A percentile compares a stretch with the other conserved stretches of the same genome.
Conservation (phyloP, 2,888 invertebrate genomes). For the Oscheius onirici region DNA sequence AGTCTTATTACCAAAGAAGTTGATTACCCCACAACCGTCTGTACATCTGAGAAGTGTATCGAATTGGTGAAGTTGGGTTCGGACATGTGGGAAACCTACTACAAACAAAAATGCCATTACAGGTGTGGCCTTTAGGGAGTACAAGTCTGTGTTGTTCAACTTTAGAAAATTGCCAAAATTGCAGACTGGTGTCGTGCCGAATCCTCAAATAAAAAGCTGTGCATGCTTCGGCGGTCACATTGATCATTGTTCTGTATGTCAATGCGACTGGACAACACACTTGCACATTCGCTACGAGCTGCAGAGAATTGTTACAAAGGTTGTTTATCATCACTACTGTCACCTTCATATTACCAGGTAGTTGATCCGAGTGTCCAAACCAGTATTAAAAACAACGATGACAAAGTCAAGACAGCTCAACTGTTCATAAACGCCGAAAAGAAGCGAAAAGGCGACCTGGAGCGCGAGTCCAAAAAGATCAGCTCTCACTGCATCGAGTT, state of each 20-base stretch:
- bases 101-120: conserved; percentile 40
- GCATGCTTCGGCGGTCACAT: not conserved
- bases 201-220: conserved; percentile 6
- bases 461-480: conserved; percentile 16
- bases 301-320: not conserved
- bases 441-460: not conserved
- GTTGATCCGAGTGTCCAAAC: conserved; percentile 20
- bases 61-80: conserved; percentile 10
- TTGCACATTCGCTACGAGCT: conserved; percentile 38
- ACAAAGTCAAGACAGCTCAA: not conserved
- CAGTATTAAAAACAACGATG: conserved; percentile 4
- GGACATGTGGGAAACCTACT: conserved; percentile 26
- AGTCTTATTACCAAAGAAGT: conserved; percentile 15
- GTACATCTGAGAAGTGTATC: conserved; percentile 34
- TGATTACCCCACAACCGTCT: conserved; percentile 41
- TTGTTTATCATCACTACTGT: not conserved
- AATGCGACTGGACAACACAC: conserved; percentile 37
- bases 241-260: conserved; percentile 27
- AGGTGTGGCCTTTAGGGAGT: conserved; percentile 38
- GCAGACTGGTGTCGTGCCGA: conserved; percentile 3
- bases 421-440: conserved; percentile 11
- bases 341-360: not conserved
- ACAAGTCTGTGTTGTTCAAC: conserved; percentile 4
- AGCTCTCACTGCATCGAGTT: not conserved
- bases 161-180: not conserved